Percentiles rank a stretch among this genome's conserved stretches.
phyloP scores from a whole-genome alignment of 2,888 invertebrate genomes.

The Tetragonula carbonaria region DNA sequence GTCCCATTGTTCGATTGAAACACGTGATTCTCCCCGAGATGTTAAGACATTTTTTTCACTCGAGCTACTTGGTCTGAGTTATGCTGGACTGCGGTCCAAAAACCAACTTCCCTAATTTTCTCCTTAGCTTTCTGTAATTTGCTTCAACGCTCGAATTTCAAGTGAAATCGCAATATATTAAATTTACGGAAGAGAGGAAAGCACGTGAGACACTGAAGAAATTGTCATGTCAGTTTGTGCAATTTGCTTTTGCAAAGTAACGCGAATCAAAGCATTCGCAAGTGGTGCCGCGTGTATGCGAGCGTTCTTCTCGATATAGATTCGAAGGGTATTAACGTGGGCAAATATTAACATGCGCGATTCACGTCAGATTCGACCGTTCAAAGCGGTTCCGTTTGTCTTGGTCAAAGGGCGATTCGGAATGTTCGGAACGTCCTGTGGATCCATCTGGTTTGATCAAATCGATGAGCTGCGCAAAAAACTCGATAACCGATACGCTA shows the following conservation, averaged over 20 bases:
- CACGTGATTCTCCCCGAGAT: too few species aligned
- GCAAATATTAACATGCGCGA: slow-evolving; percentile 43
- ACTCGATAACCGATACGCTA: not conserved
- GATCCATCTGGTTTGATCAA: slow-evolving; percentile 20
- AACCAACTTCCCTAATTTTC: too few species aligned
- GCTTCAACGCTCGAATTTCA: too few species aligned
- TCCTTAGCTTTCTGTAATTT: too few species aligned
- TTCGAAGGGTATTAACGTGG: slow-evolving; percentile 26
- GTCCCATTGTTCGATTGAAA: too few species aligned
- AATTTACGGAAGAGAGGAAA: not conserved
- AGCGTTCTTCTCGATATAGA: not conserved
- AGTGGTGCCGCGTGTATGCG: not conserved
- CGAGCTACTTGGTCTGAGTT: too few species aligned
- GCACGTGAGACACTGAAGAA: not conserved
- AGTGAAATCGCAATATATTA: too few species aligned
- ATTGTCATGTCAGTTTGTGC: not conserved
- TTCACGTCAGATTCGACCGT: slow-evolving; percentile 23
- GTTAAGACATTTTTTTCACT: too few species aligned
- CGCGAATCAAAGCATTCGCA: not conserved
- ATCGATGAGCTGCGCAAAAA: not conserved
- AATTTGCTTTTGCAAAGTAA: not conserved
- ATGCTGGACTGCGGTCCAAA: too few species aligned
- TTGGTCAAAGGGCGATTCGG: slow-evolving; percentile 35
- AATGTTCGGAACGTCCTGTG: slow-evolving; percentile 29
- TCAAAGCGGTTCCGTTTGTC: slow-evolving; percentile 39